Evolutionary conservation across 2,888 invertebrate species (phyloP), one percentile per base, ranked within the genome.

Genomic region (Choreutis nemorana): DNA sequence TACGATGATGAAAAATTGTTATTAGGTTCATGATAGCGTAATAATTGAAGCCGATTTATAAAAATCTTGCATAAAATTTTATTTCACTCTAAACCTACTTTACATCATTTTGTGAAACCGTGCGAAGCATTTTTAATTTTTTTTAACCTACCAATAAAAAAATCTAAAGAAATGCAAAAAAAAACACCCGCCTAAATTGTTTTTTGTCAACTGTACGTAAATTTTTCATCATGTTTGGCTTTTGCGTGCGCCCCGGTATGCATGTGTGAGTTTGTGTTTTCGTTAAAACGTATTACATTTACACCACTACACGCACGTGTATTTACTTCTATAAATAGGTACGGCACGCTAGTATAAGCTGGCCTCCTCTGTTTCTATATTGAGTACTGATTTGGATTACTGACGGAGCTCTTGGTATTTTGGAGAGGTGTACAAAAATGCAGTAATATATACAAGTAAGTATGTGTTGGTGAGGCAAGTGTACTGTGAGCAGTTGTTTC

Each of bases 401-500:
- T 21, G 4, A 14, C 14, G 21, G 28, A 25, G 25, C 28, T 8
- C 26, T 5, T 25, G 5, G 15, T 24, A 12, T 2, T 22, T 24
- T 8, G 26, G 22, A 21, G 45, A 26, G 40, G 16, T 20, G 28
- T 11, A 2, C 8, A 14, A 10, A 28, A 15, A 9, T 8, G 10
- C n/a, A n/a, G n/a, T n/a, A 25, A 26, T 26, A 26, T 26, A 24
- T 4, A 34, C 44, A 28, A 10, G 45, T 55, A 50, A 52, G 55
- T 37, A 53, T 45, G 45, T 45, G 49, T 43, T 62, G 63, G 68
- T 71, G 73, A 61, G 58, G 49, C 53, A 48, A 53, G 62, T 62
- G 68, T n/a, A n/a, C n/a, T n/a, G n/a, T 70, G 66, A 66, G 63
- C 61, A 54, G 55, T 64, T 59, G 59, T 54, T 49, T 77, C 75